Evolutionary conservation across 2,797 vertebrate genomes (phyloP).

Genomic region (Sebastiscus tertius): DNA sequence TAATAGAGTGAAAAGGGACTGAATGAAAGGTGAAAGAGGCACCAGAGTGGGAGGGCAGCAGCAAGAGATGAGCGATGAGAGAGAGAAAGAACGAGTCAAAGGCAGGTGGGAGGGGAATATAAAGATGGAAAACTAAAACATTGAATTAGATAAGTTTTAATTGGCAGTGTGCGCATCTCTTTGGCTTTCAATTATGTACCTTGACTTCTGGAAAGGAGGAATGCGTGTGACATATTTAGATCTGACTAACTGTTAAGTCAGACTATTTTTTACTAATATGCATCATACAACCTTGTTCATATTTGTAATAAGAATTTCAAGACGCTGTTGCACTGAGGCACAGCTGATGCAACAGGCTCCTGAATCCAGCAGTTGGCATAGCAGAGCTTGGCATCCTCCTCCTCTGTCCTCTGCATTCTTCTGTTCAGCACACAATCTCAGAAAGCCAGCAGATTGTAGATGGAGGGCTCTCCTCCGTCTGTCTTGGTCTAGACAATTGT

Average conservation of each 20-base stretch:
- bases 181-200: not conserved
- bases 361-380: slow-evolving; percentile 49
- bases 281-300: slow-evolving; percentile 22
- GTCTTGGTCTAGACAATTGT: slow-evolving; percentile 68
- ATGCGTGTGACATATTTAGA: not conserved
- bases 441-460: slow-evolving; percentile 70
- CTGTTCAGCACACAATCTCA: slow-evolving; percentile 62
- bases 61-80: not conserved
- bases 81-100: not conserved
- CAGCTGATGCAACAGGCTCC: slow-evolving; percentile 57
- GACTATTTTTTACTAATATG: slow-evolving; percentile 2
- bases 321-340: slow-evolving; percentile 32
- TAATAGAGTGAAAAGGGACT: not conserved
- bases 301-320: slow-evolving; percentile 26
- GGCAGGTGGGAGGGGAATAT: not conserved
- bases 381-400: slow-evolving; percentile 38
- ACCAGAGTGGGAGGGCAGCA: not conserved
- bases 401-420: slow-evolving; percentile 49
- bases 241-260: not conserved
- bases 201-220: not conserved
- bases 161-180: not conserved
- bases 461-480: slow-evolving; percentile 62
- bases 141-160: slow-evolving; percentile 15
- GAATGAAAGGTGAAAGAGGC: slow-evolving; percentile 10
- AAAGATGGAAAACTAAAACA: slow-evolving; percentile 5